phyloP scores from a whole-genome alignment of 2,888 invertebrate genomes.

The Iphiclides podalirius region DNA sequence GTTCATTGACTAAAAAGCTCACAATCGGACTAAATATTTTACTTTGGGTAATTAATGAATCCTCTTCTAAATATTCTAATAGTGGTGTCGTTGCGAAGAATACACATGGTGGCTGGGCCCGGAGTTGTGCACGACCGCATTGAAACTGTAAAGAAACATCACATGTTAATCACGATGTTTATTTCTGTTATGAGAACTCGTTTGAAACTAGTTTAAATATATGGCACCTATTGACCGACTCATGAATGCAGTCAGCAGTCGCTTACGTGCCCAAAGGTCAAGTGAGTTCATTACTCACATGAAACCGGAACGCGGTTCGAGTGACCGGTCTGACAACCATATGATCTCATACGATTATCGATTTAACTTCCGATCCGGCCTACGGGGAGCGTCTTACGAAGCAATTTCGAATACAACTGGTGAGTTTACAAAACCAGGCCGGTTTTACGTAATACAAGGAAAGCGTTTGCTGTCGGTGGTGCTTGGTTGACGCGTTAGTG shows the following conservation, averaged over 20 bases:
- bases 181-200: conserved; percentile 13
- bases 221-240: conserved; percentile 42
- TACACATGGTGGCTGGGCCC: conserved; percentile 70
- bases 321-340: conserved; percentile 66
- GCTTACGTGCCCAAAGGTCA: conserved; percentile 45
- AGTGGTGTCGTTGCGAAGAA: conserved; percentile 63
- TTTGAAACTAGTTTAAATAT: conserved; percentile 44
- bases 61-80: conserved; percentile 37
- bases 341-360: conserved; percentile 52
- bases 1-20: conserved; percentile 41
- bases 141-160: conserved; percentile 61
- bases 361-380: conserved; percentile 41
- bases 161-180: conserved; percentile 22
- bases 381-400: conserved; percentile 44
- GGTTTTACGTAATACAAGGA: conserved; percentile 52
- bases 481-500: not conserved
- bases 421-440: conserved; percentile 28
- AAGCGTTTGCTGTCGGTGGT: conserved; percentile 32
- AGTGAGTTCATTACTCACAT: conserved; percentile 62
- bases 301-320: conserved; percentile 38
- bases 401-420: conserved; percentile 39
- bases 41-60: conserved; percentile 38
- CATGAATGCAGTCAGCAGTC: conserved; percentile 34
- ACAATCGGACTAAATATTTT: conserved; percentile 47
- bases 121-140: conserved; percentile 73